A percentile compares a stretch with the other conserved stretches of the same genome.
phyloP scores from a whole-genome alignment of 2,797 vertebrate genomes.

The Urocyon cinereoargenteus region DNA sequence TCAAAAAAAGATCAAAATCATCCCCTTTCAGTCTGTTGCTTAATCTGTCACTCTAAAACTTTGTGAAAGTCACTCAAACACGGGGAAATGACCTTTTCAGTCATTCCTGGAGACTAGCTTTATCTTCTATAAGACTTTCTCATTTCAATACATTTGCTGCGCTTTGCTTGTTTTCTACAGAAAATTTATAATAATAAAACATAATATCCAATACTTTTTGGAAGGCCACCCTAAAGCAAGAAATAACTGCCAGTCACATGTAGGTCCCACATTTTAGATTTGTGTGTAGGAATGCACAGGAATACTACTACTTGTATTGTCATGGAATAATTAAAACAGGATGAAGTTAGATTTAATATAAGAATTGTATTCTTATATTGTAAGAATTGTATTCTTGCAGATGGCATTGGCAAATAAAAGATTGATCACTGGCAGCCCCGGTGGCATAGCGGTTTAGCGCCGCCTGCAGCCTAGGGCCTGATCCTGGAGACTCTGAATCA shows the following conservation, averaged over 20 bases:
- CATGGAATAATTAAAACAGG: background rate
- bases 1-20: background rate
- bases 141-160: background rate
- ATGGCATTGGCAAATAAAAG: background rate
- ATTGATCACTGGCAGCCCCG: background rate
- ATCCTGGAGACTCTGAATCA: no score
- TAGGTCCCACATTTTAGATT: background rate
- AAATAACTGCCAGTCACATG: background rate
- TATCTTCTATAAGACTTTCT: background rate
- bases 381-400: background rate
- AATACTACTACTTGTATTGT: background rate
- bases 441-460: no score
- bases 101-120: background rate
- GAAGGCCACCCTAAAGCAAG: background rate
- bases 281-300: background rate
- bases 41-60: background rate
- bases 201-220: background rate
- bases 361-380: background rate
- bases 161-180: background rate
- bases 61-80: background rate
- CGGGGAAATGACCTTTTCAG: background rate
- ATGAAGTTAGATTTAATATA: background rate
- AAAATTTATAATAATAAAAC: conserved; percentile 25
- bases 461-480: no score
- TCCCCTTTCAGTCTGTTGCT: background rate